A percentile compares a stretch with the other conserved stretches of the same genome.
phyloP scores from a whole-genome alignment of 2,888 invertebrate species.

The Hyalella azteca region DNA sequence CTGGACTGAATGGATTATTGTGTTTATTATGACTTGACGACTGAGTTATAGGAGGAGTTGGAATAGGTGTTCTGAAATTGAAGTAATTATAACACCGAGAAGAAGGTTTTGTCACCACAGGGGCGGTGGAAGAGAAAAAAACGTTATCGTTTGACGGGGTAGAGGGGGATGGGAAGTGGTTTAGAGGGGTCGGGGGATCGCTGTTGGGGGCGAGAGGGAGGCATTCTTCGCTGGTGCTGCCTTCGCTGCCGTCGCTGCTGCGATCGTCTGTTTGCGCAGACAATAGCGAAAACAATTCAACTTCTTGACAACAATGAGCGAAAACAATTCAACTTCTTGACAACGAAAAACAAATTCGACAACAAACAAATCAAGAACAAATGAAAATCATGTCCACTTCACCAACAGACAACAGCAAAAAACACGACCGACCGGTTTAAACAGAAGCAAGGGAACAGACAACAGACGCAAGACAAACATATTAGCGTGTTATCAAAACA shows the following conservation, averaged over 20 bases:
- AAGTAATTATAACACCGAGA: not conserved
- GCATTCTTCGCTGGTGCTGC: not conserved
- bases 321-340: too few relatives aligned
- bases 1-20: not conserved
- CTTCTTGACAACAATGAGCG: too few relatives aligned
- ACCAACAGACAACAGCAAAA: too few relatives aligned
- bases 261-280: constrained; percentile 13
- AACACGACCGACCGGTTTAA: too few relatives aligned
- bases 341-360: too few relatives aligned
- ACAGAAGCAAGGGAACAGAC: too few relatives aligned
- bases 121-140: not conserved
- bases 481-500: too few relatives aligned
- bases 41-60: not conserved
- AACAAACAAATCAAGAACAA: too few relatives aligned
- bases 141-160: not conserved
- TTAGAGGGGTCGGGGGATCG: not conserved
- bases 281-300: too few relatives aligned
- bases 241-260: constrained; percentile 19
- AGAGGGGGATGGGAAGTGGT: not conserved
- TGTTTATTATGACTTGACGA: not conserved
- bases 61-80: not conserved
- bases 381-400: too few relatives aligned
- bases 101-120: not conserved
- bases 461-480: too few relatives aligned
- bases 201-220: not conserved